Evolutionary conservation across 2,888 invertebrate genomes (phyloP), one percentile per base, ranked within the genome.

Genomic region (Rhingia campestris): DNA sequence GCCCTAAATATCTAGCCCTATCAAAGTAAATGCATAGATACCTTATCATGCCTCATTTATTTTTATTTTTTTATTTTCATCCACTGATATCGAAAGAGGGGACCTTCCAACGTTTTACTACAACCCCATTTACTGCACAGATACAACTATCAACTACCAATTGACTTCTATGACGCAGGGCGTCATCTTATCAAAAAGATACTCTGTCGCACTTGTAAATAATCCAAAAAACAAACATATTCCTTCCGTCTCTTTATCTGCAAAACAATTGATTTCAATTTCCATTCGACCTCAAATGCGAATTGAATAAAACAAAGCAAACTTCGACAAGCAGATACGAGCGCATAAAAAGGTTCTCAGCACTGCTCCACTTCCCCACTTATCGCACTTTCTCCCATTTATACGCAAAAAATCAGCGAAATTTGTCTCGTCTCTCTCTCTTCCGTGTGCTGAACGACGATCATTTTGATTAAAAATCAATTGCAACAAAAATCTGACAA

Each of bases 361-460:
- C 14, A 58, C 51, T 75, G 80, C 53, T 80, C 84, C 80, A 84
- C 59, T 84, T 75, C 56, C 84, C 74, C 74, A 84, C 80, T 84
- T 80, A 74, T 80, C 53, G 59, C 66, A 74, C 74, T 84, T 66
- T 84, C 84, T 84, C 66, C 59, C 45, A 47, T 54, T 12, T n/a
- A 54, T 7, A 37, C 14, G 35, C 10, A 51, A 30, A 41, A 47
- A 22, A 22, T 22, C 35, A 9, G 10, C 30, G 22, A 22, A 12
- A 12, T 12, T 56, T 5, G 14, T 56, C 54, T 43, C 54, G 47
- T 63, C 69, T 69, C 9, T 22, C 22, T 22, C 22, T 63, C 9
- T 39, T 33, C 54, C 49, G 35, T 49, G 12, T 33, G 51, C 2
- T 32, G 32, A 10, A 10, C n/a, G 14, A 30, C 32, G 33, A 54